phyloP scores from a whole-genome alignment of 1,140 invertebrate species.

The Saxidomus purpurata region DNA sequence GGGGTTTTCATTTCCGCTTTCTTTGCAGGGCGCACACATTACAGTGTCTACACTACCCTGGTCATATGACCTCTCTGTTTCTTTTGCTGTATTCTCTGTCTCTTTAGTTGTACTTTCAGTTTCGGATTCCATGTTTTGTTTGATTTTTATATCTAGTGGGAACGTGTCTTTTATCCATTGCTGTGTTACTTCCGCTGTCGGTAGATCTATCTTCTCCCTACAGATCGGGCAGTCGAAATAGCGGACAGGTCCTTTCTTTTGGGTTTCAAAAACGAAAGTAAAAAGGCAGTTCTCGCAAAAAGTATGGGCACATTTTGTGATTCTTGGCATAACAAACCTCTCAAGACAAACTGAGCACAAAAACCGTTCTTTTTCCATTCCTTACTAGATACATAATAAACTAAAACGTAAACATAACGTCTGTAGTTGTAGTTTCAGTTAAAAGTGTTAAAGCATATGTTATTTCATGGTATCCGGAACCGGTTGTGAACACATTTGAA shows the following conservation, averaged over 20 bases:
- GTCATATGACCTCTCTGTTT: neutral
- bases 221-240: neutral
- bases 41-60: neutral
- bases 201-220: neutral
- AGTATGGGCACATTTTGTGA: neutral
- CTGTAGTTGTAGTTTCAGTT: no score
- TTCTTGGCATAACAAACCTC: neutral
- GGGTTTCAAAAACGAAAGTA: neutral
- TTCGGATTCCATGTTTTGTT: neutral
- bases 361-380: neutral
- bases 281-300: neutral
- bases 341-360: neutral
- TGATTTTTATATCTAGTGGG: neutral
- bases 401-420: no score
- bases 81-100: neutral
- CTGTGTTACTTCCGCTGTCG: neutral
- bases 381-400: no score
- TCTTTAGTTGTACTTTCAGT: neutral
- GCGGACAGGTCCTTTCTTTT: neutral
- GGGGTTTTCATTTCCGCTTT: neutral
- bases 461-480: no score
- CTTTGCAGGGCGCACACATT: neutral
- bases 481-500: no score
- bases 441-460: no score
- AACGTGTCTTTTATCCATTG: constrained; percentile 12